These are phyloP conservation scores for Schlechtendalia chinensis DNA, from an alignment of 1,140 invertebrate genomes.

Conservation along the genomic window DNA sequence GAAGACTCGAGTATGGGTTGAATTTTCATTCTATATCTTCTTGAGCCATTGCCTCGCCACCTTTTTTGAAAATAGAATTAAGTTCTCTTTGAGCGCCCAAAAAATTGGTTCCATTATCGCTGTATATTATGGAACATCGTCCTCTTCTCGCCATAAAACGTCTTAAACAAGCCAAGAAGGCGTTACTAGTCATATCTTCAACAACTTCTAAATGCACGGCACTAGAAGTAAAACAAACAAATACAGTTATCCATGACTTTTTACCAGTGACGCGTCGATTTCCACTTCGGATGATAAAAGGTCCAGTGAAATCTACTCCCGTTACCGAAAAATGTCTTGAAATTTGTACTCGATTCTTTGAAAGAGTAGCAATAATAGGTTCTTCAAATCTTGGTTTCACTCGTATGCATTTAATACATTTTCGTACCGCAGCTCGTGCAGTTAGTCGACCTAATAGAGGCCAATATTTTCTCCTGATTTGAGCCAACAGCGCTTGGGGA, in stretches of 20 bases:
- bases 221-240: constrained; percentile 54
- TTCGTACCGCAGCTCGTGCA: not conserved
- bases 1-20: constrained; percentile 56
- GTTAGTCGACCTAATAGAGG: not conserved
- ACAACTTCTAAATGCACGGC: constrained; percentile 55
- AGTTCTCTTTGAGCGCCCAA: constrained; percentile 53
- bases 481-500: not conserved
- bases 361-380: not conserved
- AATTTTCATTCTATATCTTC: constrained; percentile 57
- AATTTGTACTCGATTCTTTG: constrained; percentile 4
- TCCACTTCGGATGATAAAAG: not conserved
- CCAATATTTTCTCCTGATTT: not conserved
- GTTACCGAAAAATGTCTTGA: constrained; percentile 23
- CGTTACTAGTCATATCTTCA: constrained; percentile 52
- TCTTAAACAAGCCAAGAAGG: constrained; percentile 55
- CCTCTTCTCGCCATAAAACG: constrained; percentile 56
- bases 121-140: constrained; percentile 53
- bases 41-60: not conserved
- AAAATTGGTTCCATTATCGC: constrained; percentile 57
- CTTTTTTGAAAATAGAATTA: not conserved
- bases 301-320: constrained; percentile 23
- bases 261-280: not conserved
- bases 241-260: constrained; percentile 55
- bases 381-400: not conserved
- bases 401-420: not conserved